Conservation (phyloP, 2,888 invertebrate genomes). For the Cosmopolites sordidus region DNA sequence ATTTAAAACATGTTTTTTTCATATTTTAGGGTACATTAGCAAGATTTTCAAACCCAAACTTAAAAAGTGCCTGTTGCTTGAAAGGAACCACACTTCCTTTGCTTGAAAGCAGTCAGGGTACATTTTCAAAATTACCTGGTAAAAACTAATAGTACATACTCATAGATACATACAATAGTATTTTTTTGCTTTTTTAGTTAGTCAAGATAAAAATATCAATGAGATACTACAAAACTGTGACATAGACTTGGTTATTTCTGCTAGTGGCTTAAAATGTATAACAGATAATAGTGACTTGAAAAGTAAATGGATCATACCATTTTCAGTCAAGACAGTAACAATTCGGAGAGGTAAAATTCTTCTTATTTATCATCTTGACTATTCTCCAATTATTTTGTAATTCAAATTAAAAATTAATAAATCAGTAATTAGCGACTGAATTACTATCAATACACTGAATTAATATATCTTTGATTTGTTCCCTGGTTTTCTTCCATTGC, state of each 20-base stretch:
- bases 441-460: too few relatives aligned
- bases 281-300: conserved; percentile 38
- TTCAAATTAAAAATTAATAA: too few relatives aligned
- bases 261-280: conserved; percentile 39
- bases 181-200: conserved; percentile 40
- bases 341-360: conserved; percentile 24
- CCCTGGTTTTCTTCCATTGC: too few relatives aligned
- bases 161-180: too few relatives aligned
- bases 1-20: background rate
- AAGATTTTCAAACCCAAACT: conserved; percentile 25
- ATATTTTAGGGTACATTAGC: conserved; percentile 31
- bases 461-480: too few relatives aligned
- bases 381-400: conserved; percentile 6
- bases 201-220: conserved; percentile 36
- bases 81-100: conserved; percentile 21
- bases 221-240: conserved; percentile 32
- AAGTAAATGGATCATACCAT: conserved; percentile 39
- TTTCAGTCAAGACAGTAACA: conserved; percentile 36
- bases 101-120: conserved; percentile 1
- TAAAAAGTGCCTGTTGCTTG: conserved; percentile 23
- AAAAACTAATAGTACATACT: too few relatives aligned
- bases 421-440: too few relatives aligned
- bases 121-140: conserved; percentile 29
- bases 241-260: conserved; percentile 40
- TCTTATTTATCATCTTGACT: background rate